Percentiles rank a stretch among this genome's conserved stretches.
phyloP scores from a whole-genome alignment of 2,888 invertebrate species.

The Melieria omissa region DNA sequence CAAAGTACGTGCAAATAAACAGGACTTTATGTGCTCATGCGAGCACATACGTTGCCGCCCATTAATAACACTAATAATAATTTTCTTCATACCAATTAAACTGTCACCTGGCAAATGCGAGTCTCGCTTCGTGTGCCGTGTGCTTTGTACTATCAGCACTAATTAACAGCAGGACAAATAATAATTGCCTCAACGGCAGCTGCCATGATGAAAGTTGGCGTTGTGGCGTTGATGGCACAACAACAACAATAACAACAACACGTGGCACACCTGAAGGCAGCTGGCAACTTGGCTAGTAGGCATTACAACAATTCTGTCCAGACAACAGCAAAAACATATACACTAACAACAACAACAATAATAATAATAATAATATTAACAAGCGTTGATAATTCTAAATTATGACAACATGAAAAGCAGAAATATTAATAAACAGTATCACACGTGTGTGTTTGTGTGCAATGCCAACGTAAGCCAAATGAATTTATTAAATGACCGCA shows the following conservation, averaged over 20 bases:
- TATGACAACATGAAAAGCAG: slow-evolving; percentile 26
- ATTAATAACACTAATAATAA: slow-evolving; percentile 10
- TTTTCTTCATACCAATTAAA: slow-evolving; percentile 33
- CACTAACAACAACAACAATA: slow-evolving; percentile 7
- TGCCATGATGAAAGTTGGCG: slow-evolving; percentile 6
- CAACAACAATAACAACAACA: too few relatives aligned
- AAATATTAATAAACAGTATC: slow-evolving; percentile 17
- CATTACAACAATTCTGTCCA: slow-evolving; percentile 12
- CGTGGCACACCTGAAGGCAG: too few relatives aligned
- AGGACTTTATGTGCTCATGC: too few relatives aligned
- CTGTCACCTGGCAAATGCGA: slow-evolving; percentile 18
- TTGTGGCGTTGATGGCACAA: background rate
- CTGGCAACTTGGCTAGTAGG: too few relatives aligned
- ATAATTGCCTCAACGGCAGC: slow-evolving; percentile 21
- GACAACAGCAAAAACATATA: slow-evolving; percentile 17
- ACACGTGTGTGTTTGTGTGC: too few relatives aligned
- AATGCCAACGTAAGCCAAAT: background rate
- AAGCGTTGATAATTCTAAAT: slow-evolving; percentile 7
- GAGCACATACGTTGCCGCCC: too few relatives aligned
- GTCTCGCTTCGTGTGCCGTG: too few relatives aligned
- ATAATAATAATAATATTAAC: slow-evolving; percentile 18
- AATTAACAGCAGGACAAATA: slow-evolving; percentile 31
- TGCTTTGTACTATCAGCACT: slow-evolving; percentile 8
- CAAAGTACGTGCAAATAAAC: too few relatives aligned
- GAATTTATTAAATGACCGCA: slow-evolving; percentile 31